A percentile compares a stretch with the other conserved stretches of the same genome.
Evolutionary conservation across 2,797 vertebrate species (phyloP).

Genomic region (Gymnocypris eckloni): DNA sequence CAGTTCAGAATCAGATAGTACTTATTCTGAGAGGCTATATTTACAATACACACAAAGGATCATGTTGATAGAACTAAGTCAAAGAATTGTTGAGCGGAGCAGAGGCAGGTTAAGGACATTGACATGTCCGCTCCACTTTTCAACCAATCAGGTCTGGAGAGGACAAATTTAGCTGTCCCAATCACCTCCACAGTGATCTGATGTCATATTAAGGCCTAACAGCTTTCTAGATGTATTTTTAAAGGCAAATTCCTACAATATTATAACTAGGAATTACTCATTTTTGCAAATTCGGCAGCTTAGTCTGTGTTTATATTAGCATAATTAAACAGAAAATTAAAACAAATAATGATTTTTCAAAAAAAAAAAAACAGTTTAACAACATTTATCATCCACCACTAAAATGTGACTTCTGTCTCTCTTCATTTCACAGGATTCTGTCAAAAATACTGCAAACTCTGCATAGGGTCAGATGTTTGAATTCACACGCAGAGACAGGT

Average conservation of each 20-base stretch:
- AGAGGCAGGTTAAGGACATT: conserved; percentile 54
- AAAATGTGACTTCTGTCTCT: neutral
- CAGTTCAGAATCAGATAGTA: neutral
- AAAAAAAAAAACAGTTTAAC: neutral
- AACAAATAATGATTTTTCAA: neutral
- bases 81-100: conserved; percentile 25
- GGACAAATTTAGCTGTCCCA: conserved; percentile 35
- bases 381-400: neutral
- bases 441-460: neutral
- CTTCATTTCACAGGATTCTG: neutral
- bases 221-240: neutral
- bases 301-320: neutral
- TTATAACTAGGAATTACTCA: neutral
- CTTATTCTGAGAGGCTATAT: conserved; percentile 46
- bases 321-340: neutral
- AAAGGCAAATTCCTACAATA: neutral
- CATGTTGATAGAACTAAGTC: conserved; percentile 56
- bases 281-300: neutral
- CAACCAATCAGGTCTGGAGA: conserved; percentile 43
- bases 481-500: neutral
- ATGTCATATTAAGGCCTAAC: neutral
- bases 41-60: conserved; percentile 54
- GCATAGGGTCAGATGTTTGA: neutral
- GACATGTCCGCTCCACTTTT: conserved; percentile 58
- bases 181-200: conserved; percentile 11